phyloP scores from a whole-genome alignment of 1,140 invertebrate species.

The Steinernema khuongi region DNA sequence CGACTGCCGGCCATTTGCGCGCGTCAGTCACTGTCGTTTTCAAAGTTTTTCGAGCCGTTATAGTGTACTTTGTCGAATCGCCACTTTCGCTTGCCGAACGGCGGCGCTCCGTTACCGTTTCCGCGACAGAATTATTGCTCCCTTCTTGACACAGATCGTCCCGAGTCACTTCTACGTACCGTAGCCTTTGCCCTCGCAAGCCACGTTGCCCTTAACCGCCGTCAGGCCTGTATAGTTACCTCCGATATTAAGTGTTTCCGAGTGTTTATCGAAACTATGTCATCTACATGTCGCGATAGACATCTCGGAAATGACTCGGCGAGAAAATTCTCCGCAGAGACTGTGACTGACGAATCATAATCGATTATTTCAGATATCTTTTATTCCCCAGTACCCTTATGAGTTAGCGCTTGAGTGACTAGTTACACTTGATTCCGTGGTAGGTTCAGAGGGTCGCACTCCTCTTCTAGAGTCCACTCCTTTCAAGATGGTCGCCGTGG shows the following conservation, averaged over 20 bases:
- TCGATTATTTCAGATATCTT: background rate
- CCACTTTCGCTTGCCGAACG: background rate
- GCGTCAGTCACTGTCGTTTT: background rate
- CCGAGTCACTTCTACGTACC: too few species aligned
- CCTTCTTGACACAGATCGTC: too few species aligned
- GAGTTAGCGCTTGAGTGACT: background rate
- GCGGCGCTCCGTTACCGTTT: background rate
- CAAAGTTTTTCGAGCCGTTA: slow-evolving; percentile 1
- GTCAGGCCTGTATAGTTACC: too few species aligned
- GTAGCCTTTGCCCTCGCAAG: too few species aligned
- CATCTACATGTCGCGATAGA: background rate
- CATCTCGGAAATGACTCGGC: background rate
- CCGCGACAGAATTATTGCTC: too few species aligned
- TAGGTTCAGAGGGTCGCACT: background rate
- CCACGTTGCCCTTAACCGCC: too few species aligned
- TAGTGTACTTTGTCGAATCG: slow-evolving; percentile 1
- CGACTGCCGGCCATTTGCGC: background rate
- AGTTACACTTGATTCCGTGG: background rate
- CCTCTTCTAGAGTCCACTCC: background rate
- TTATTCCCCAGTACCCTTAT: background rate
- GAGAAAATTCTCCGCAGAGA: background rate
- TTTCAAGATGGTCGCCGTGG: background rate
- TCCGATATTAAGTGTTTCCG: slow-evolving; percentile 4
- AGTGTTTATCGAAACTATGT: slow-evolving; percentile 10
- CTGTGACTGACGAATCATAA: background rate